A percentile compares a stretch with the other conserved stretches of the same genome.
Evolutionary conservation across 2,113 vertebrate species (phyloP).

Genomic region (Petrocephalus zakoni): DNA sequence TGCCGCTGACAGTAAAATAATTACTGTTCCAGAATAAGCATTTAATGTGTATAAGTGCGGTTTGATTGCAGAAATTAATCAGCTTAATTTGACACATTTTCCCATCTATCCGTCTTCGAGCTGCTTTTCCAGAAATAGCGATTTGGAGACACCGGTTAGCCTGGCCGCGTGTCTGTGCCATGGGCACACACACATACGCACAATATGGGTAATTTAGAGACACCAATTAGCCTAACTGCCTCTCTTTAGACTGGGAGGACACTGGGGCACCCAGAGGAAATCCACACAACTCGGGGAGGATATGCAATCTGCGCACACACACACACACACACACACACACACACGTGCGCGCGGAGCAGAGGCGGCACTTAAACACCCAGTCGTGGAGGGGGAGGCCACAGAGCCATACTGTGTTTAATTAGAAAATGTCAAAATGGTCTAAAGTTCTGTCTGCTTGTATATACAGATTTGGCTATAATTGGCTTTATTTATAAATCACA

Average conservation of each 20-base stretch:
- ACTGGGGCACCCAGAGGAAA: neutral
- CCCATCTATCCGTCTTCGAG: neutral
- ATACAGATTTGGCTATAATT: neutral
- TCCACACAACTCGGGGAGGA: neutral
- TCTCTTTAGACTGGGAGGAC: neutral
- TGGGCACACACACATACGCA: neutral
- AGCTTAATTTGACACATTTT: conserved; percentile 7
- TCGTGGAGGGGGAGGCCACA: neutral
- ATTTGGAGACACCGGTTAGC: neutral
- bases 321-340: neutral
- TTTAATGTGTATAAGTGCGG: neutral
- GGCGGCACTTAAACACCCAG: neutral
- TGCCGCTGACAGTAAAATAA: neutral
- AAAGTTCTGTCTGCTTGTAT: neutral
- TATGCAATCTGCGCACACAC: neutral
- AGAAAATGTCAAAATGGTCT: neutral
- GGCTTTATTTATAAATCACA: neutral
- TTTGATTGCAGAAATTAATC: neutral
- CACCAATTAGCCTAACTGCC: conserved; percentile 2
- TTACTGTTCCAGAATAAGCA: neutral
- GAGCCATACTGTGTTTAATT: neutral
- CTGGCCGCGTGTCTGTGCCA: neutral
- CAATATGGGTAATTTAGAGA: neutral
- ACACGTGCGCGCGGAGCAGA: neutral
- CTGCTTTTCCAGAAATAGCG: neutral